A percentile compares a stretch with the other conserved stretches of the same genome.
Conservation (phyloP, 2,888 invertebrate species). For the Diarsia brunnea region DNA sequence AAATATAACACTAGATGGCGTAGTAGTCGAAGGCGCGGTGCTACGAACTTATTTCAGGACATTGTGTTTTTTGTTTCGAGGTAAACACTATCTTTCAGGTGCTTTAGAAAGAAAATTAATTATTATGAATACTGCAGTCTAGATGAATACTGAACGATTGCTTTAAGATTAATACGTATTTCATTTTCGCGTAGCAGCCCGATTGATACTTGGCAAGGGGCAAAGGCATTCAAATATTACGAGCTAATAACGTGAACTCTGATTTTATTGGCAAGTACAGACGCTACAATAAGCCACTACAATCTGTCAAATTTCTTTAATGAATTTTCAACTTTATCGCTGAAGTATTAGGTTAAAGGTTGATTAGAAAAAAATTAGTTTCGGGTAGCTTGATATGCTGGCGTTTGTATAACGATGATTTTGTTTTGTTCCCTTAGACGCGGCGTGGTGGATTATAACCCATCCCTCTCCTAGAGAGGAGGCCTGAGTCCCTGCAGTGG, state of each 20-base stretch:
- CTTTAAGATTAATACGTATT: background rate
- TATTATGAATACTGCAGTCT: background rate
- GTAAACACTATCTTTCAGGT: background rate
- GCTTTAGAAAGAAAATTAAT: background rate
- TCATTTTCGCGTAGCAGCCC: background rate
- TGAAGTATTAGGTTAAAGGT: too few relatives aligned
- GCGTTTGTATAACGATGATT: background rate
- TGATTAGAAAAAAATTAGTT: too few relatives aligned
- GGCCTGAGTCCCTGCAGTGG: too few relatives aligned
- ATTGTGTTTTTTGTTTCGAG: background rate
- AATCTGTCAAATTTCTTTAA: too few relatives aligned
- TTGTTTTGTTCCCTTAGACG: background rate
- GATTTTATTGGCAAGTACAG: background rate
- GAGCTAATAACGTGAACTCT: background rate
- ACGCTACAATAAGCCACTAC: too few relatives aligned
- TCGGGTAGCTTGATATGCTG: too few relatives aligned
- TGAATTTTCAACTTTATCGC: too few relatives aligned
- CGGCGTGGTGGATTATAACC: too few relatives aligned
- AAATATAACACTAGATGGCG: conserved; percentile 33
- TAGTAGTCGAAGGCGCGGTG: background rate
- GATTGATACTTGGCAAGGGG: background rate
- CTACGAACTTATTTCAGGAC: background rate
- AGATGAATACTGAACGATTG: background rate
- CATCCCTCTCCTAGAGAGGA: too few relatives aligned
- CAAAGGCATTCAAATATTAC: too few relatives aligned